Conservation (phyloP, 2,113 vertebrate genomes). For the Phrynosoma blainvillii region DNA sequence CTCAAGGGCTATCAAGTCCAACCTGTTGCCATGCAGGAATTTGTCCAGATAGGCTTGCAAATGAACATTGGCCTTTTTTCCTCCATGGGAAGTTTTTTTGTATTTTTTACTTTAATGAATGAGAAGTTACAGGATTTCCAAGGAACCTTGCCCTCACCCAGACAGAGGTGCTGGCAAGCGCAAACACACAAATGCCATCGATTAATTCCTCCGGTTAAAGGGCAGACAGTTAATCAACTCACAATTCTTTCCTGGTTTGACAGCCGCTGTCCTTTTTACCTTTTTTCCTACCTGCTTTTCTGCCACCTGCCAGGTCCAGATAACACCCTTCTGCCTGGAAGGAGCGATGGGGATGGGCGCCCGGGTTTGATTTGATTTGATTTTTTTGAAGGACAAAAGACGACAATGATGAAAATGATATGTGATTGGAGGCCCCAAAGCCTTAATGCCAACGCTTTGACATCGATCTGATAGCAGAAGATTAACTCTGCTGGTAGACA, state of each 20-base stretch:
- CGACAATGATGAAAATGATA: background rate
- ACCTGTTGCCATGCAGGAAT: background rate
- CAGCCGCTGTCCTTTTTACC: background rate
- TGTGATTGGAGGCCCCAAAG: background rate
- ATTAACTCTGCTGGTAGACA: background rate
- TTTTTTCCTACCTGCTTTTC: background rate
- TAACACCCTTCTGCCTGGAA: background rate
- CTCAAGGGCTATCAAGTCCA: no score
- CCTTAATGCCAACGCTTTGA: background rate
- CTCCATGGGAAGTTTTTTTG: background rate
- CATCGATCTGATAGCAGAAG: conserved; percentile 19
- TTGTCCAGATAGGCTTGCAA: background rate
- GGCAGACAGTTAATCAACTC: background rate
- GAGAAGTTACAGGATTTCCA: background rate
- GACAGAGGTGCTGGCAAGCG: background rate
- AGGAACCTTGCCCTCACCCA: background rate
- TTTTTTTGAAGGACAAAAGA: conserved; percentile 2
- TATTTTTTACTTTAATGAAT: background rate
- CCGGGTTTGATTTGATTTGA: no score
- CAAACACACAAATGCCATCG: background rate
- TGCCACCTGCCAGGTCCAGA: background rate
- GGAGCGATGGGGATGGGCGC: background rate
- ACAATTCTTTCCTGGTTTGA: background rate
- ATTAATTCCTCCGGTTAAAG: background rate
- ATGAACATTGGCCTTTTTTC: background rate